These are phyloP conservation scores for Microchirus variegatus DNA, from an alignment of 2,797 vertebrate genomes.

Conservation along the genomic window DNA sequence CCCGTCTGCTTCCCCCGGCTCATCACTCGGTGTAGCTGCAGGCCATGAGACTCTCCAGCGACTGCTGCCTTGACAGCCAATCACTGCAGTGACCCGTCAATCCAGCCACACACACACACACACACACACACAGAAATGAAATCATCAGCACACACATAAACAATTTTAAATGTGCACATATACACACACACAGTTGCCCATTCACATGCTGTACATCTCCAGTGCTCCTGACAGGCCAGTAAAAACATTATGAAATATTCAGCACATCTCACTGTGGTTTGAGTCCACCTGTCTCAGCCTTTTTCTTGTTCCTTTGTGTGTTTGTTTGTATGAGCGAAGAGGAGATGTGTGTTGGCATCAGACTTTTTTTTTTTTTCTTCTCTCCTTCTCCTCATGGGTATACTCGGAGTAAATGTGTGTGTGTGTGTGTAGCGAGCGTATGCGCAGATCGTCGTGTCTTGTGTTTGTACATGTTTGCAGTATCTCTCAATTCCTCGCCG, in stretches of 20 bases:
- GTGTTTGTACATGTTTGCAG: slow-evolving; percentile 18
- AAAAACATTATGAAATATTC: slow-evolving; percentile 79
- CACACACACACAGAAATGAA: slow-evolving; percentile 6
- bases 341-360: slow-evolving; percentile 37
- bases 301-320: slow-evolving; percentile 33
- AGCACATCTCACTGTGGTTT: slow-evolving; percentile 51
- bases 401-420: slow-evolving; percentile 10
- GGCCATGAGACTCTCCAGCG: slow-evolving; percentile 24
- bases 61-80: slow-evolving; percentile 36
- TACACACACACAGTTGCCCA: background rate
- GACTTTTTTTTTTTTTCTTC: too few species aligned
- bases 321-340: slow-evolving; percentile 30
- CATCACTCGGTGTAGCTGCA: slow-evolving; percentile 31
- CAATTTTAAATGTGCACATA: slow-evolving; percentile 34
- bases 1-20: slow-evolving; percentile 18
- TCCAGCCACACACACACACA: slow-evolving; percentile 20
- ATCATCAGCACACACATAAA: slow-evolving; percentile 16
- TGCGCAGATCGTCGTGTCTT: background rate
- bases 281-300: slow-evolving; percentile 65
- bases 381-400: slow-evolving; percentile 13
- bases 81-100: slow-evolving; percentile 38
- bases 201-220: background rate
- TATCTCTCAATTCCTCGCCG: slow-evolving; percentile 44
- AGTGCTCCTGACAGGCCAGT: slow-evolving; percentile 61
- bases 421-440: background rate